These are phyloP conservation scores for Epizoanthus ramosus DNA, from an alignment of 92 coral and sea anemone species.

Conservation along the genomic window DNA sequence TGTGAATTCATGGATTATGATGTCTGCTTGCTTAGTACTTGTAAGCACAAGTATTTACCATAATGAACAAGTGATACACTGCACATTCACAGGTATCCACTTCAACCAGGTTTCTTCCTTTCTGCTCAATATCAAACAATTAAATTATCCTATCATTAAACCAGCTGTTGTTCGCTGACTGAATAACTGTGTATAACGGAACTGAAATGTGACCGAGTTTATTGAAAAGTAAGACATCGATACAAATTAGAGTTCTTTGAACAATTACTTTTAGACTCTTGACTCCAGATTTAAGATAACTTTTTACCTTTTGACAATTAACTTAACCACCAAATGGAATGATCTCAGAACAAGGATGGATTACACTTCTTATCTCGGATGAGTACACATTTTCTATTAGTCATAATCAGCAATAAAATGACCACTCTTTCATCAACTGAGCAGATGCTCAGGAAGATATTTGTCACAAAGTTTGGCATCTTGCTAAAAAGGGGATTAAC, in stretches of 20 bases:
- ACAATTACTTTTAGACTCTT: background rate
- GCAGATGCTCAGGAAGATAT: constrained; percentile 6
- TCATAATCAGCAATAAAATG: background rate
- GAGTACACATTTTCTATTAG: constrained; percentile 13
- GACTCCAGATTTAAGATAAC: background rate
- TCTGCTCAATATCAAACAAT: constrained; percentile 1
- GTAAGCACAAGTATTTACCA: background rate
- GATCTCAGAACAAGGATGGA: background rate
- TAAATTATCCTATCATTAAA: constrained; percentile 1
- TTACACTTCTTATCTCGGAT: constrained; percentile 18
- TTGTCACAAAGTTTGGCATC: constrained; percentile 15
- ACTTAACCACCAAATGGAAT: background rate
- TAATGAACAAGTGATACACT: background rate
- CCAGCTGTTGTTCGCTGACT: background rate
- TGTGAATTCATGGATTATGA: too few relatives aligned
- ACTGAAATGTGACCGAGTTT: background rate
- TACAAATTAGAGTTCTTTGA: background rate
- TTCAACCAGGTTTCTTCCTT: background rate
- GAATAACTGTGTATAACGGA: background rate
- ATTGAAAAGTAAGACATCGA: background rate
- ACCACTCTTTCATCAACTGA: constrained; percentile 18
- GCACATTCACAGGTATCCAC: constrained; percentile 3
- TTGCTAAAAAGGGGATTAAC: constrained; percentile 21
- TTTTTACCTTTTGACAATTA: too few relatives aligned
- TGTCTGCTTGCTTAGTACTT: background rate